Percentiles rank a stretch among this genome's conserved stretches.
These are phyloP conservation scores for Xiphias gladius DNA, from an alignment of 2,113 vertebrate genomes.

Conservation along the genomic window DNA sequence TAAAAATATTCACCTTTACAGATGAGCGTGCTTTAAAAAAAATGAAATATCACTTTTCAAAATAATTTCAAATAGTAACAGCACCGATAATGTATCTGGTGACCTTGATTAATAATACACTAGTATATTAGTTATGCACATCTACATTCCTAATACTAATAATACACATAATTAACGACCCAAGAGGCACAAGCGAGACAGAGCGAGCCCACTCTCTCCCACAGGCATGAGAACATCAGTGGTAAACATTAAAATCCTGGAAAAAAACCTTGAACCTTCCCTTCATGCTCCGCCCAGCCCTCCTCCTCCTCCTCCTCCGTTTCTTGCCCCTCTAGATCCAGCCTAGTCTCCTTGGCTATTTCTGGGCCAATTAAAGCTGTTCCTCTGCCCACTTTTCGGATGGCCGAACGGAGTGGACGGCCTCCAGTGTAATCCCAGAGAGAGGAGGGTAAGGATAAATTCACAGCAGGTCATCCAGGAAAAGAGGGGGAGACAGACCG, in stretches of 20 bases:
- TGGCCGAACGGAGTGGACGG: constrained; percentile 37
- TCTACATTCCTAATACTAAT: not conserved
- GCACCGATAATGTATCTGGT: not conserved
- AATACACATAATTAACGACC: constrained; percentile 38
- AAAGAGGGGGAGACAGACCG: constrained; percentile 4
- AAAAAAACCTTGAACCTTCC: constrained; percentile 58
- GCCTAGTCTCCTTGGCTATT: constrained; percentile 66
- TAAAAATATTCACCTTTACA: not conserved
- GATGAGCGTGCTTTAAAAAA: constrained; percentile 5
- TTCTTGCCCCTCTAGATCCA: constrained; percentile 45
- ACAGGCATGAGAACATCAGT: constrained; percentile 40
- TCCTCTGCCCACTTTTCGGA: constrained; percentile 36
- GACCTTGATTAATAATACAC: constrained; percentile 14
- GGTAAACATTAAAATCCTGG: constrained; percentile 60
- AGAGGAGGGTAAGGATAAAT: constrained; percentile 48
- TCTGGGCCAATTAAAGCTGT: constrained; percentile 77
- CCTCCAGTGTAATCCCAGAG: constrained; percentile 68
- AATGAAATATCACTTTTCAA: not conserved
- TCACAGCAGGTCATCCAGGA: constrained; percentile 60
- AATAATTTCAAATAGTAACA: not conserved
- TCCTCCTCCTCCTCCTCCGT: constrained; percentile 14
- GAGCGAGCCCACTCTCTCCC: constrained; percentile 17
- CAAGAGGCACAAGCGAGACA: constrained; percentile 15
- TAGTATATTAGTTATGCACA: not conserved
- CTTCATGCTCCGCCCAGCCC: constrained; percentile 14